Evolutionary conservation across 92 coral and sea anemone genomes (phyloP), one percentile per base, ranked within the genome.

Genomic region (Palythoa grandiflora): DNA sequence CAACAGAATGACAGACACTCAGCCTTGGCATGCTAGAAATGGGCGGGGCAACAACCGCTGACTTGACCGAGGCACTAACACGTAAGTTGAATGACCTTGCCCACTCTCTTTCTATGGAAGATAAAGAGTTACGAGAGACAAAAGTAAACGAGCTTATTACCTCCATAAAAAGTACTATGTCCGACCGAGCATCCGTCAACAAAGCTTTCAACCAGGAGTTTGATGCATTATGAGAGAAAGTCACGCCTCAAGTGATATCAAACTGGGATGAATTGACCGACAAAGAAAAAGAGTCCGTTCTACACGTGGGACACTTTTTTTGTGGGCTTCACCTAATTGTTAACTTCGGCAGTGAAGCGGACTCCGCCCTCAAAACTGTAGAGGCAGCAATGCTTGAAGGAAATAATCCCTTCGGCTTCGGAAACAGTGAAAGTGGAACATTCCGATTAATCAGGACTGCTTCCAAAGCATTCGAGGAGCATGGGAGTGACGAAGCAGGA

Each of bases 381-480:
- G 28, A 28, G 28, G 28, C 28, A 28, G 28, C 28, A 28, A 28
- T 28, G 28, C 19, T 68, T 36, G 37, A 36, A 28, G 19, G 73
- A 15, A 36, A 68, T 15, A 36, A 3, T 28, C 35, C 15, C 73
- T 68, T 36, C 73, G 1, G 35, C 35, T 38, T 68, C 73, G 73
- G 36, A 68, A 68, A 68, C 73, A 68, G 36, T 68, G 73, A 68
- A 68, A 68, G 73, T 68, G 73, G 73, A 68, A 68, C 73, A 68
- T 68, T 68, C 73, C 37, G 73, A 68, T 68, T 68, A 68, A 68
- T 68, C 73, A 68, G 73, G 73, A 68, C 73, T 68, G 73, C 73
- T 68, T 68, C 73, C 73, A 68, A 68, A 68, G 73, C 73, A 68
- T 68, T 68, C 73, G 37, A 68, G 73, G 73, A 68, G 73, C 73